phyloP scores from a whole-genome alignment of 2,888 invertebrate genomes.

The Oscheius sp. region DNA sequence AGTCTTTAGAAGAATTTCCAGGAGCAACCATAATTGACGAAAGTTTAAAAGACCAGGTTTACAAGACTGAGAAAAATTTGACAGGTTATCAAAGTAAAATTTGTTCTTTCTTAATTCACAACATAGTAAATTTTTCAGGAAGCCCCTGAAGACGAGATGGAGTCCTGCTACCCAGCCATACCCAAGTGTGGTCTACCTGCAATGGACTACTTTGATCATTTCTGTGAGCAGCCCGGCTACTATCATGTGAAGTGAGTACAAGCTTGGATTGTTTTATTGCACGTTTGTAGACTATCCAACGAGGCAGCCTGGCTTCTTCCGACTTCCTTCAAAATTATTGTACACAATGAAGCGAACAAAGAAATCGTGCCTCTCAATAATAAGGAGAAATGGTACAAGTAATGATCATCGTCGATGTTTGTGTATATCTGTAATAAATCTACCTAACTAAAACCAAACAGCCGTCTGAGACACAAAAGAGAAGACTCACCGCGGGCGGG shows the following conservation, averaged over 20 bases:
- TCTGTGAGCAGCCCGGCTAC: slow-evolving; percentile 51
- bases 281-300: slow-evolving; percentile 39
- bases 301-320: slow-evolving; percentile 56
- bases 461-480: neutral
- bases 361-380: slow-evolving; percentile 49
- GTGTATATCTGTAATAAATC: too few relatives aligned
- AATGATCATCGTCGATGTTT: slow-evolving; percentile 9
- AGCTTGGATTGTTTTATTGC: neutral
- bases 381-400: slow-evolving; percentile 58
- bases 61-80: too few relatives aligned
- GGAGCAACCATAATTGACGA: too few relatives aligned
- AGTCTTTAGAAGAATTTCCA: too few relatives aligned
- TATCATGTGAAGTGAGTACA: slow-evolving; percentile 46
- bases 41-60: too few relatives aligned
- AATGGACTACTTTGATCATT: slow-evolving; percentile 57
- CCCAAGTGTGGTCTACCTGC: slow-evolving; percentile 56
- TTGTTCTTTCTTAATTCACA: too few relatives aligned
- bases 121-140: slow-evolving; percentile 26
- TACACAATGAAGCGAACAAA: slow-evolving; percentile 38
- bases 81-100: too few relatives aligned
- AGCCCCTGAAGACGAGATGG: slow-evolving; percentile 45
- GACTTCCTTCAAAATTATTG: slow-evolving; percentile 47
- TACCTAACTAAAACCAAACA: slow-evolving; percentile 35
- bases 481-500: neutral
- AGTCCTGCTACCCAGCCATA: slow-evolving; percentile 49